Base-by-base conservation (phyloP, 2,113 vertebrate species). In the Hyla sarda region DNA sequence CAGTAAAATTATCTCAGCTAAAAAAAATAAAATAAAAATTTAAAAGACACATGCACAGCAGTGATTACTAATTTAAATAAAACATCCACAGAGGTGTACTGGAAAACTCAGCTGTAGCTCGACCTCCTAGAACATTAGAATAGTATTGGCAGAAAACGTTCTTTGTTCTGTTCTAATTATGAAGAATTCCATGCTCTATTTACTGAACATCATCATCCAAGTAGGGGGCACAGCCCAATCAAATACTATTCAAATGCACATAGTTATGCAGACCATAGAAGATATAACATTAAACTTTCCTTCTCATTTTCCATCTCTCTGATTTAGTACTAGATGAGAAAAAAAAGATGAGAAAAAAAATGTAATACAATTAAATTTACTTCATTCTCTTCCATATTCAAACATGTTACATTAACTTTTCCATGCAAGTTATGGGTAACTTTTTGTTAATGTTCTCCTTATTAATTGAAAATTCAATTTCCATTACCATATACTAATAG, bases 201-300 rank as follows among this genome's bases (percentile, higher is more conserved):
- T 86, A 81, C 77, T 86, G 77, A 72, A 28, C 67, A 80, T 81
- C 77, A 81, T 86, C 84, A 58, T 86, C 76, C 67, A 73, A 81
- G 84, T 71, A 86, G 77, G 84, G 84, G 84, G 84, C 50, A 73
- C 76, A 81, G 67, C 62, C 67, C 84, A 86, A 86, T 86, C 76
- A 86, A 86, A 60, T 52, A 86, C 47, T n/a, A 73, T 86, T 81
- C 73, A 81, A 81, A 86, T 86, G 84, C 65, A 86, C 72, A 81
- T 73, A 72, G 50, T 86, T 60, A 69, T 72, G n/a, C 17, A 47
- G 41, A 81, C 25, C 13, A 19, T 81, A 69, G 21, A 23, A 62
- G 77, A 73, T 86, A 71, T 58, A 30, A 19, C 77, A 45, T 52
- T 54, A 62, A 54, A 71, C 65, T 54, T 82, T 14, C 60, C 10